Evolutionary conservation across 2,797 vertebrate genomes (phyloP).

Genomic region (Manis crassicaudata): DNA sequence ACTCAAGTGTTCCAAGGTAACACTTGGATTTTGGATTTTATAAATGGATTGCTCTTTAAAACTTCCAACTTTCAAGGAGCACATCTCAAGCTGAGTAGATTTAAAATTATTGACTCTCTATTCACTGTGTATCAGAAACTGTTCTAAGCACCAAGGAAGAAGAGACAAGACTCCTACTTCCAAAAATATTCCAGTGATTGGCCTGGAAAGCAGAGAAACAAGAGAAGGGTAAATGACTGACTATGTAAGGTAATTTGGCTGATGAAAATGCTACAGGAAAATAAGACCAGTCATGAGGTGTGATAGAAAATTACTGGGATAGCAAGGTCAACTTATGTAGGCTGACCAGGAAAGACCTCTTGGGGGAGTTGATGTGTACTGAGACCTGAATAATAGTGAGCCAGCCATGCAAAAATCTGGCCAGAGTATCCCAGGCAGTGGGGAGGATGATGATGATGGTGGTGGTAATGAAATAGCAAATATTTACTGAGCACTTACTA

Average conservation of each 20-base stretch:
- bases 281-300: neutral
- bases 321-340: neutral
- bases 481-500: neutral
- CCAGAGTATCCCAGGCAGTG: neutral
- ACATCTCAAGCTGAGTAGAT: neutral
- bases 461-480: neutral
- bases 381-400: neutral
- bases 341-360: neutral
- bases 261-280: neutral
- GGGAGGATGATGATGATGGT: neutral
- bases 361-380: neutral
- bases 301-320: neutral
- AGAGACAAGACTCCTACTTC: neutral
- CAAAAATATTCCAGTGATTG: neutral
- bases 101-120: neutral
- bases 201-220: neutral
- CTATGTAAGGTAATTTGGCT: neutral
- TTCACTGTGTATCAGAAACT: neutral
- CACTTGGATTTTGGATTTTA: neutral
- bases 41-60: constrained; percentile 12
- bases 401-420: neutral
- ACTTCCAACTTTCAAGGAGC: neutral
- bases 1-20: neutral
- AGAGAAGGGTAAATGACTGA: neutral
- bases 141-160: neutral